Percentiles rank a stretch among this genome's conserved stretches.
Conservation (phyloP, 2,113 vertebrate species). For the Poicephalus meyeri region DNA sequence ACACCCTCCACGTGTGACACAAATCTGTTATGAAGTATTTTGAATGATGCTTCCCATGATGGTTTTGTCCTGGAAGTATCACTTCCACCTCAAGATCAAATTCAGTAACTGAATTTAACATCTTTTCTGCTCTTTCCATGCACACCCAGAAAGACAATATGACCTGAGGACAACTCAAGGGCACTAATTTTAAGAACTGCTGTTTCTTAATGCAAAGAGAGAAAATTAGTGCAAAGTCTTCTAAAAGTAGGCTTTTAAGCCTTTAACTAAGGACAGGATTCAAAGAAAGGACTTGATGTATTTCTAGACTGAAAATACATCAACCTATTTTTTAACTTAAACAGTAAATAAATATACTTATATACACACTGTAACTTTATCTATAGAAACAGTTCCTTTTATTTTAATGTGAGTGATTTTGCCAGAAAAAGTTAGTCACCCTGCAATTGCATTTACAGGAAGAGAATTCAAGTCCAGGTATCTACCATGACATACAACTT, state of each 20-base stretch:
- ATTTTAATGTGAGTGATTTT: background rate
- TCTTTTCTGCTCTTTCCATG: background rate
- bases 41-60: background rate
- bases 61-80: background rate
- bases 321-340: background rate
- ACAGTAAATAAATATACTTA: background rate
- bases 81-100: background rate
- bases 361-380: background rate
- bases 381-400: background rate
- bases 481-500: rapidly evolving
- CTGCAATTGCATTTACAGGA: background rate
- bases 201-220: background rate
- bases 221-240: background rate
- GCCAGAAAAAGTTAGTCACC: background rate
- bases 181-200: background rate
- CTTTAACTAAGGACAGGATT: background rate
- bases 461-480: background rate
- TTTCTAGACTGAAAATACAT: background rate
- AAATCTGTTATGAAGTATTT: background rate
- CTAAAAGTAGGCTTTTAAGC: background rate
- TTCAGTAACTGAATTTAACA: background rate
- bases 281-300: background rate
- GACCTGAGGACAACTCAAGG: background rate
- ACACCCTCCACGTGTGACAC: background rate
- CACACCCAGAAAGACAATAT: background rate